Percentiles rank a stretch among this genome's conserved stretches.
Evolutionary conservation across 1,140 invertebrate genomes (phyloP).

Genomic region (Drosophila pruinosa): DNA sequence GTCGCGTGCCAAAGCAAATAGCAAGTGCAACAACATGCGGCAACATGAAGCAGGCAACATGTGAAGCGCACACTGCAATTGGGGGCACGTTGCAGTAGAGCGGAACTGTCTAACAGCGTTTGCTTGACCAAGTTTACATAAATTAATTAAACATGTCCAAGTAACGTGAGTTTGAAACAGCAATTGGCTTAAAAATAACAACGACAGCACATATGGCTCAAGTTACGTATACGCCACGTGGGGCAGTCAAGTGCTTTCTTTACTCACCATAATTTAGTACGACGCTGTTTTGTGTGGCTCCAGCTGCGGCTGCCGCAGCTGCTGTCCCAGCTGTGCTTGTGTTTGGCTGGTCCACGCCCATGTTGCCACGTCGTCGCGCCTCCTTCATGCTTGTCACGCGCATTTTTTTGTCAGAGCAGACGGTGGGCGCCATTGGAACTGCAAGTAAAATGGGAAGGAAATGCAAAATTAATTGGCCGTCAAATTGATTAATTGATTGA

Average conservation of each 20-base stretch:
- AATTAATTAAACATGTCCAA: constrained; percentile 75
- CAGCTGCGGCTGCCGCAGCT: constrained; percentile 25
- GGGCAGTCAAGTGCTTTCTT: background rate
- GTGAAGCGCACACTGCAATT: constrained; percentile 42
- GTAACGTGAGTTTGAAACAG: constrained; percentile 61
- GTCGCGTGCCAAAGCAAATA: constrained; percentile 50
- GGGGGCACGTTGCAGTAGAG: constrained; percentile 41
- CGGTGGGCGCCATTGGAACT: constrained; percentile 63
- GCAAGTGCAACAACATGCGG: constrained; percentile 18
- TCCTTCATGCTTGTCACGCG: constrained; percentile 35
- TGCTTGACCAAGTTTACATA: constrained; percentile 62
- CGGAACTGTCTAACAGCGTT: background rate
- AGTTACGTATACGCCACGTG: constrained; percentile 60
- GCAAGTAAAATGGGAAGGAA: constrained; percentile 41
- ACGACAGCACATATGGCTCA: constrained; percentile 8
- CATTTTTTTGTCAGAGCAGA: constrained; percentile 68
- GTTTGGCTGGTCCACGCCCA: constrained; percentile 33
- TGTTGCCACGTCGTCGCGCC: constrained; percentile 42
- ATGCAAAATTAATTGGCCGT: constrained; percentile 55
- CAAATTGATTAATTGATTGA: constrained; percentile 66
- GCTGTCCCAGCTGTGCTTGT: constrained; percentile 8
- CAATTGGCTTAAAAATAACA: background rate
- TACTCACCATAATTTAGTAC: constrained; percentile 55
- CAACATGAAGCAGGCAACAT: constrained; percentile 51
- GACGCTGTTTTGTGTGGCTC: constrained; percentile 30